Conservation (phyloP, 2,888 invertebrate genomes). For the Allolobophora icterica region DNA sequence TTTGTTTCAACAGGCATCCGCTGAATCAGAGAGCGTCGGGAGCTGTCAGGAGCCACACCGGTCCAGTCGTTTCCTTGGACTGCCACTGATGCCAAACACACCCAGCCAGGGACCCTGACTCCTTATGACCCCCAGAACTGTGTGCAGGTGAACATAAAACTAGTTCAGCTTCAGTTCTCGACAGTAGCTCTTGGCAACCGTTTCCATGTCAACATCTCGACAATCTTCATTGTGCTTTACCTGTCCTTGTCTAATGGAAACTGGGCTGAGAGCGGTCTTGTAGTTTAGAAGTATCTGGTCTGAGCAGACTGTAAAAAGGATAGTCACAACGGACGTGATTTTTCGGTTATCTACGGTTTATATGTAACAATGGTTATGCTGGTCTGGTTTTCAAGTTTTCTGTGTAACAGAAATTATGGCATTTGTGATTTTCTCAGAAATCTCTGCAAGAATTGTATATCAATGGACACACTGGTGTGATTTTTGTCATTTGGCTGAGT, state of each 20-base stretch:
- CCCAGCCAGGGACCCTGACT: background rate
- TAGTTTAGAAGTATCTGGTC: background rate
- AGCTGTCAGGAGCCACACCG: slow-evolving; percentile 32
- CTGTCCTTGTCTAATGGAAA: slow-evolving; percentile 1
- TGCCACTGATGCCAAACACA: background rate
- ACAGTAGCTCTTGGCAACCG: slow-evolving; percentile 21
- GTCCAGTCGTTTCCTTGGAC: background rate
- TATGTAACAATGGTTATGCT: background rate
- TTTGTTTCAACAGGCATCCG: slow-evolving; percentile 26
- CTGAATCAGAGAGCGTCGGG: slow-evolving; percentile 30
- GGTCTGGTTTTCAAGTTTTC: background rate
- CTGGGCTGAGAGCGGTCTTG: background rate
- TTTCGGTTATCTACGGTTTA: background rate
- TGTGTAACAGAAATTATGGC: background rate
- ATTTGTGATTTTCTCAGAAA: background rate
- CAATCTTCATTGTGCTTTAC: background rate
- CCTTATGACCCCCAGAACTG: background rate
- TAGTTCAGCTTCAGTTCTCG: background rate
- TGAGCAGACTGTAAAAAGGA: background rate
- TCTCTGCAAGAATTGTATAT: background rate
- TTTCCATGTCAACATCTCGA: slow-evolving; percentile 20
- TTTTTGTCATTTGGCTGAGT: background rate
- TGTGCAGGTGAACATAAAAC: background rate
- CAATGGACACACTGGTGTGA: background rate
- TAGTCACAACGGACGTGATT: background rate